phyloP scores from a whole-genome alignment of 1,140 invertebrate species.

The Bombus terrestris region DNA sequence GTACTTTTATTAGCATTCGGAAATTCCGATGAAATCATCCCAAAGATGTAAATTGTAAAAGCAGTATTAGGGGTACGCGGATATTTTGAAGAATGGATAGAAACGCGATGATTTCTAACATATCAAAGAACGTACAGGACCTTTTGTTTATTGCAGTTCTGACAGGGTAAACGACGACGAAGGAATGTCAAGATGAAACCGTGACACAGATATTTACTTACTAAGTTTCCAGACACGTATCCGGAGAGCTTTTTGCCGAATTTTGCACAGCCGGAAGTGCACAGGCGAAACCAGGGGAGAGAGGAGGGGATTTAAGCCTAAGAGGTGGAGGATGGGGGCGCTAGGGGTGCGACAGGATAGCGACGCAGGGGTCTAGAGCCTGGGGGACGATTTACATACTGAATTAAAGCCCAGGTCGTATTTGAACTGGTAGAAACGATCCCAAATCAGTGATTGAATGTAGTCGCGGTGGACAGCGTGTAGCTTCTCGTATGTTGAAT shows the following conservation, averaged over 20 bases:
- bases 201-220: constrained; percentile 35
- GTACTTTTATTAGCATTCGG: constrained; percentile 19
- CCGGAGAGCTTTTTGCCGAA: constrained; percentile 43
- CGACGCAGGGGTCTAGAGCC: constrained; percentile 50
- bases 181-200: constrained; percentile 33
- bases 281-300: constrained; percentile 48
- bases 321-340: constrained; percentile 27
- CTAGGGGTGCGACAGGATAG: constrained; percentile 41
- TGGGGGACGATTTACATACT: constrained; percentile 62
- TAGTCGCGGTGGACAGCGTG: constrained; percentile 13
- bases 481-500: constrained; percentile 30
- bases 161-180: constrained; percentile 11
- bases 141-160: constrained; percentile 46
- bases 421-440: constrained; percentile 46
- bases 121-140: constrained; percentile 40
- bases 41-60: background rate
- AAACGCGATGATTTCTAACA: background rate
- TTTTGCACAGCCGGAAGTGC: constrained; percentile 66
- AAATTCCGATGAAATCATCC: constrained; percentile 37
- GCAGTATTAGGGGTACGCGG: background rate
- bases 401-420: constrained; percentile 54
- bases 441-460: constrained; percentile 41
- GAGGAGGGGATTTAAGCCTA: constrained; percentile 40
- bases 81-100: background rate
- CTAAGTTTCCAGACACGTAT: constrained; percentile 21